Evolutionary conservation across 1,140 invertebrate species (phyloP), one percentile per base, ranked within the genome.

Genomic region (Drosophila nasuta): DNA sequence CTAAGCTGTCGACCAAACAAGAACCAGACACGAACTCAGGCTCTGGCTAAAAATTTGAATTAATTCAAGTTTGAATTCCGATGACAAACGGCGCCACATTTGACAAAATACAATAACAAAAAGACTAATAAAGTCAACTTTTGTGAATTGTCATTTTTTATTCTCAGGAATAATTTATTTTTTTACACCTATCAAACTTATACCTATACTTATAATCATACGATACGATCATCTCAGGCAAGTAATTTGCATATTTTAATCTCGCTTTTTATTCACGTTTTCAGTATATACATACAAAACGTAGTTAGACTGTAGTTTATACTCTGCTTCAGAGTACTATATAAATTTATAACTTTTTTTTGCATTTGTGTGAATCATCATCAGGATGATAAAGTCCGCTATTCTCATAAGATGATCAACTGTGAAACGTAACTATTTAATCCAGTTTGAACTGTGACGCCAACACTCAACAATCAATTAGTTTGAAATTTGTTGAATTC

Each of bases 11-110:
- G 74, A 60, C 51, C 70, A 77, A 77, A 75, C 79, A 66, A 79
- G 62, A 48, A 68, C 1, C 41, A 20, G 28, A 33, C 11, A 49
- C 57, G 38, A 52, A 25, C 51, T 25, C 1, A 54, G 15, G 33
- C 56, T 48, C 17, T 70, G 76, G 52, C 52, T 35, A 86, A 25
- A 25, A 81, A 69, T 78, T 75, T 73, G 68, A 79, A 87, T 86
- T 79, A 87, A 85, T 87, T 79, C 59, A 67, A 73, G 60, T 82
- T 81, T 64, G 62, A 66, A 76, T 79, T 80, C 38, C 52, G 68
- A 63, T 83, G 71, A 74, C 71, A 82, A 82, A 82, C 77, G 80
- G 77, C 72, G 80, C 76, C 80, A 82, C 69, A 79, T 74, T 54
- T 56, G 49, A 75, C 70, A 82, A 75, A 59, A 30, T 46, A 54